phyloP scores from a whole-genome alignment of 2,113 vertebrate species.

The Cyanoderma ruficeps region DNA sequence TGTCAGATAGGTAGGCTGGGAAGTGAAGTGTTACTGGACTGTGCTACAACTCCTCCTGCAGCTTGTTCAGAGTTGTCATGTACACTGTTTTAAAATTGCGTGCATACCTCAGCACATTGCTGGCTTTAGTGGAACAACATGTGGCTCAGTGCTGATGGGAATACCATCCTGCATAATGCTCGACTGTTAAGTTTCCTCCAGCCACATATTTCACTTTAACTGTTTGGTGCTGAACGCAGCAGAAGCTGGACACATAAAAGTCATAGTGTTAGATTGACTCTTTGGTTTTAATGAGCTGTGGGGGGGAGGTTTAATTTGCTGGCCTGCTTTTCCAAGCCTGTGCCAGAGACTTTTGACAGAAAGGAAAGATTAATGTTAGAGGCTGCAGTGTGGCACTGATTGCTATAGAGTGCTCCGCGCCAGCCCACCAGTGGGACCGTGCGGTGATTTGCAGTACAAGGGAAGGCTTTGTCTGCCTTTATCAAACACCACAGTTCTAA shows the following conservation, averaged over 20 bases:
- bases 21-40: not conserved
- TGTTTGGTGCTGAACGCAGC: not conserved
- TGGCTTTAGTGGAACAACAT: conserved; percentile 47
- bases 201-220: conserved; percentile 51
- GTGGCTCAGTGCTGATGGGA: conserved; percentile 35
- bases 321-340: conserved; percentile 41
- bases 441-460: conserved; percentile 81
- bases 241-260: not conserved
- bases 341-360: conserved; percentile 63
- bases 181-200: conserved; percentile 34
- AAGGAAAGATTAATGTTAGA: conserved; percentile 58
- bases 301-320: conserved; percentile 47
- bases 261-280: conserved; percentile 31
- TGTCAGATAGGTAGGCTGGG: not conserved
- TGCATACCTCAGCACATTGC: conserved; percentile 26
- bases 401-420: conserved; percentile 63
- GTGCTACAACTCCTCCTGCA: not conserved
- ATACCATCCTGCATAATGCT: conserved; percentile 27
- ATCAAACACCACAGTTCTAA: conserved; percentile 69
- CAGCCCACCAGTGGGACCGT: conserved; percentile 71
- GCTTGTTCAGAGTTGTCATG: conserved; percentile 5
- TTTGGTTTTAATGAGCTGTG: conserved; percentile 45
- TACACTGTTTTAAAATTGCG: not conserved
- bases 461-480: conserved; percentile 82
- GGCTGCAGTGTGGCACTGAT: conserved; percentile 68